A percentile compares a stretch with the other conserved stretches of the same genome.
Conservation (phyloP, 2,113 vertebrate genomes). For the Macquaria australasica region DNA sequence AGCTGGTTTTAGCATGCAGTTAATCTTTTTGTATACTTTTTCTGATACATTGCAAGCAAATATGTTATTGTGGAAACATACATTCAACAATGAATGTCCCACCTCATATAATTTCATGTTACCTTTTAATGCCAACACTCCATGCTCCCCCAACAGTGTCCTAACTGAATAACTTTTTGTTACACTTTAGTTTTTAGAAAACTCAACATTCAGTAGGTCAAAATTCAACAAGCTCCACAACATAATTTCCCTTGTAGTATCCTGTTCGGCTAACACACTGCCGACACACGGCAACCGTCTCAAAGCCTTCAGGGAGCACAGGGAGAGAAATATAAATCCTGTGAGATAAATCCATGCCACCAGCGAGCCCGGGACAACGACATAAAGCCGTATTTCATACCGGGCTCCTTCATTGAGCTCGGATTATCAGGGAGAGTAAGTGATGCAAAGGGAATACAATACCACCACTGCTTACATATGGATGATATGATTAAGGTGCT, state of each 20-base stretch:
- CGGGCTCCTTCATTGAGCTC: constrained; percentile 51
- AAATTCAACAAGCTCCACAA: constrained; percentile 13
- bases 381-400: constrained; percentile 63
- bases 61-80: not conserved
- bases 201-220: constrained; percentile 8
- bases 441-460: constrained; percentile 66
- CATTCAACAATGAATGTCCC: not conserved
- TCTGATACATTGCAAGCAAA: not conserved
- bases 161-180: not conserved
- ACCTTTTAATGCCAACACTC: not conserved
- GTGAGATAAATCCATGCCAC: constrained; percentile 69
- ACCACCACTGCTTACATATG: constrained; percentile 65
- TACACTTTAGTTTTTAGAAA: not conserved
- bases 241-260: constrained; percentile 19
- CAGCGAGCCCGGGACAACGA: constrained; percentile 35
- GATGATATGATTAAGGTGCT: constrained; percentile 70
- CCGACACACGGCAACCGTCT: constrained; percentile 9
- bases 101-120: not conserved
- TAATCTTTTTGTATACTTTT: not conserved
- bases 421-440: constrained; percentile 70
- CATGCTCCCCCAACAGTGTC: not conserved
- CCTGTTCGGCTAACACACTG: constrained; percentile 15
- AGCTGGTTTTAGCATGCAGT: not conserved
- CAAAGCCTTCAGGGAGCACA: constrained; percentile 43
- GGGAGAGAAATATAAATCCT: constrained; percentile 65